Base-by-base conservation (phyloP, 2,888 invertebrate species). In the Linnaemya tessellans region DNA sequence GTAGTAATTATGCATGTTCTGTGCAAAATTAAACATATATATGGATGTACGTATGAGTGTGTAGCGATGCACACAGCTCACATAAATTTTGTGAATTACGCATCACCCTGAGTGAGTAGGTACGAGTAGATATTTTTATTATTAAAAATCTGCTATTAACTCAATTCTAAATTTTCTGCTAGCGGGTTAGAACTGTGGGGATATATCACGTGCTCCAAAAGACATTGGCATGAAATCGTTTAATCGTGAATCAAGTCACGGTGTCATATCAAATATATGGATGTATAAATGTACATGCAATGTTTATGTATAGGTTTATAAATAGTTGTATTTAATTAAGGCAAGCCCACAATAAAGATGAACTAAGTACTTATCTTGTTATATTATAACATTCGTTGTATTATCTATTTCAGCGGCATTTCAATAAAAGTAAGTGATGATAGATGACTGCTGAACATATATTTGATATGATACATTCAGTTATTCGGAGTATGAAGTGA, bases 361-460 rank as follows among this genome's bases (percentile, higher is more conserved):
- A 46, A 46, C 15, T 10, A 46, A 13, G 9, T 25, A 56, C 15
- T 56, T 56, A 30, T 18, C 30, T 67, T 58, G 7, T 5, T 35
- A 22, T 51, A 65, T 65, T 73, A 22, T 25, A 65, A 35, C 65
- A 80, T 80, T 80, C 65, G 65, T 71, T 64, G 80, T 64, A 43
- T 73, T 62, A 10, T 15, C 67, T 67, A 46, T 65, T 43, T 56
- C 30, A 30, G 30, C 10, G 10, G 1, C 20, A 15, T 30, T 65
- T 46, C 3, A 35, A 58, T 58, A 35, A 58, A 46, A 1, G 4
- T 58, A 56, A 56, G 56, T 54, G 5, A 43, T 56, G 11, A 56
- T 65, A 54, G 11, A 49, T 11, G 30, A n/a, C 13, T n/a, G 11
- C n/a, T 49, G n/a, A 65, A 30, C 10, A 62, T 11, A 46, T 30